phyloP scores from a whole-genome alignment of 2,797 vertebrate genomes.

The Scyliorhinus canicula region DNA sequence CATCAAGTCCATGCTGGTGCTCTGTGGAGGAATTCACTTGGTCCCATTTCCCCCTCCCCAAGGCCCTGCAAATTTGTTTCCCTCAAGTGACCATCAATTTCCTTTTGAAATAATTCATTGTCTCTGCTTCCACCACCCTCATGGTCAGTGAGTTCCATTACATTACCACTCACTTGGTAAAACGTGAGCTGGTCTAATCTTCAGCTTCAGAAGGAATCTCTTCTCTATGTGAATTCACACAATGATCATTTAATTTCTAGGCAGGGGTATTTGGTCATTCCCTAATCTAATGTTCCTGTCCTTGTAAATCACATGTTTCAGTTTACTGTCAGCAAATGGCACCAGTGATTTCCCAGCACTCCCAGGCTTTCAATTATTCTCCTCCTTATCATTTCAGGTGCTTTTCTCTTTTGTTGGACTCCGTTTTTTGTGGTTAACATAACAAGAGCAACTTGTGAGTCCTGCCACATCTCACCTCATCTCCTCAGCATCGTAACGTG shows the following conservation, averaged over 20 bases:
- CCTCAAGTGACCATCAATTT: too few relatives aligned
- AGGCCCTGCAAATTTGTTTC: too few relatives aligned
- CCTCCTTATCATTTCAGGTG: constrained; percentile 57
- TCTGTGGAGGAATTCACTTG: too few relatives aligned
- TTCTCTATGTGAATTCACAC: neutral
- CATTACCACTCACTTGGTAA: too few relatives aligned
- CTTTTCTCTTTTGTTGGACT: constrained; percentile 92
- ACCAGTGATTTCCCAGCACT: neutral
- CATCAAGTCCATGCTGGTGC: too few relatives aligned
- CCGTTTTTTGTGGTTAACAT: constrained; percentile 92
- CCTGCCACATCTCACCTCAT: constrained; percentile 65
- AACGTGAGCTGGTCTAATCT: neutral
- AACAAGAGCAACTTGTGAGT: constrained; percentile 68
- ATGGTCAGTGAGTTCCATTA: too few relatives aligned
- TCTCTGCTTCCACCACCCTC: too few relatives aligned
- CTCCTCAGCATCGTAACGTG: constrained; percentile 89
- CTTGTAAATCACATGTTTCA: neutral
- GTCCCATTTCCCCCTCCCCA: too few relatives aligned
- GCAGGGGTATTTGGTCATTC: neutral
- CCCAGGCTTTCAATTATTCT: neutral
- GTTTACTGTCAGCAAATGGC: neutral
- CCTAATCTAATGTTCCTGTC: neutral
- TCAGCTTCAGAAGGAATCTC: neutral
- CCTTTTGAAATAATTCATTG: too few relatives aligned
- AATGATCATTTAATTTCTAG: neutral